Evolutionary conservation across 2,113 vertebrate species (phyloP), one percentile per base, ranked within the genome.

Genomic region (Carettochelys insculpta): DNA sequence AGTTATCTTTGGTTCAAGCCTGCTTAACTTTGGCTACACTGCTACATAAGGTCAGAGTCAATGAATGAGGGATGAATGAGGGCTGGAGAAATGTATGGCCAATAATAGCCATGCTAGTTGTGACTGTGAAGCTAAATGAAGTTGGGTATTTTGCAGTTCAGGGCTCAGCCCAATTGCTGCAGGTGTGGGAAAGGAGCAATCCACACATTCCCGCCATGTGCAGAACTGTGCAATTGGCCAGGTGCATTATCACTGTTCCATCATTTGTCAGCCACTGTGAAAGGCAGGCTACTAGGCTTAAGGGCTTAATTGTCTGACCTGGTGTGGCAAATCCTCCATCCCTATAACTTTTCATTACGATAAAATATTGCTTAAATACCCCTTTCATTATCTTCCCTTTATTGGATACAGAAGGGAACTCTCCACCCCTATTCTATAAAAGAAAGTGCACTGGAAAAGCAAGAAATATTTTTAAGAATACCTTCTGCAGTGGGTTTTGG

Each of bases 401-500:
- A 41, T 12, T 29, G 25, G 45, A 45, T 29, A 27, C 19, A 38
- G 34, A 65, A 65, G 16, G 61, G 41, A 43, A 41, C 5, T 19
- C 38, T 50, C 68, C n/a, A 71, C 19, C 11, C n/a, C 65, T 24
- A 54, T 53, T 54, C 45, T 53, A 73, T 71, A 71, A 43, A 73
- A 73, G 41, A 43, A 43, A 22, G 22, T 25, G 24, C 11, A 16
- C 11, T 38, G 84, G 2, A 20, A 82, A 73, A 76, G 82, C 58
- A 82, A 54, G 47, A 84, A 51, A 91, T 19, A 54, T 47, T 73
- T 20, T 61, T 34, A 4, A 83, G 16, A 0, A n/a, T 98, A 98
- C 98, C 98, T 98, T 96, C 78, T 86, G 50, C 11, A 11, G 94
- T 90, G 34, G 95, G 87, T 91, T 94, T 89, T 48, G 96, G 82